Base-by-base conservation (phyloP, 2,888 invertebrate genomes). In the Craniophora ligustri region DNA sequence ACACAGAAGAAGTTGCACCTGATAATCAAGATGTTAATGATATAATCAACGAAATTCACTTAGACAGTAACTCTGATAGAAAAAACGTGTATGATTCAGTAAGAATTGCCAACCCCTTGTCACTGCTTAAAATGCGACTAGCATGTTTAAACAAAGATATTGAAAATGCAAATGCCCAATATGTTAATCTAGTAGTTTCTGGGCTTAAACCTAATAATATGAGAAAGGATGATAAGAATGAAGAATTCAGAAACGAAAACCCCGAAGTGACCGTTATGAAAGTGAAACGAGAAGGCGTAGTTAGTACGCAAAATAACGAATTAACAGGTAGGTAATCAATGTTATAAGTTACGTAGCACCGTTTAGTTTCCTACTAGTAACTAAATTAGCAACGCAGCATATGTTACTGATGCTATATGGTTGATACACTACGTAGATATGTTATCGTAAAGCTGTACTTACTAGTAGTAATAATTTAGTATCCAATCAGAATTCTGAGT, bases 111-210 rank as follows among this genome's bases (percentile, higher is more conserved):
- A 85, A 87, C 66, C 91, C 91, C 19, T 79, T 91, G 64, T 72
- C 90, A 59, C 81, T 91, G 63, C 77, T 91, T 35, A 90, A 88
- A 82, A 85, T 90, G 79, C 86, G 85, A 50, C 77, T 91, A 75
- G 84, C 87, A 19, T 82, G 78, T 70, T 81, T 89, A 58, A 84
- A 68, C 45, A 81, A 83, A 60, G 73, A 84, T 55, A 60, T 80
- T 48, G 72, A 77, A 34, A 76, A 84, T 55, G 57, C 58, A 36
- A 72, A 79, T 26, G 63, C 70, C 45, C 72, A 70, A 47, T 66
- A 75, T 53, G 46, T 50, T 39, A 74, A 81, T 50, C 44, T 75
- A 41, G 38, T 72, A 50, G 54, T 65, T 36, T 49, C 49, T 46
- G 69, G 73, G 48, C 53, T 76, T 53, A 72, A 80, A 45, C 65